A percentile compares a stretch with the other conserved stretches of the same genome.
These are phyloP conservation scores for Eristalinus aeneus DNA, from an alignment of 2,888 invertebrate genomes.

Conservation along the genomic window DNA sequence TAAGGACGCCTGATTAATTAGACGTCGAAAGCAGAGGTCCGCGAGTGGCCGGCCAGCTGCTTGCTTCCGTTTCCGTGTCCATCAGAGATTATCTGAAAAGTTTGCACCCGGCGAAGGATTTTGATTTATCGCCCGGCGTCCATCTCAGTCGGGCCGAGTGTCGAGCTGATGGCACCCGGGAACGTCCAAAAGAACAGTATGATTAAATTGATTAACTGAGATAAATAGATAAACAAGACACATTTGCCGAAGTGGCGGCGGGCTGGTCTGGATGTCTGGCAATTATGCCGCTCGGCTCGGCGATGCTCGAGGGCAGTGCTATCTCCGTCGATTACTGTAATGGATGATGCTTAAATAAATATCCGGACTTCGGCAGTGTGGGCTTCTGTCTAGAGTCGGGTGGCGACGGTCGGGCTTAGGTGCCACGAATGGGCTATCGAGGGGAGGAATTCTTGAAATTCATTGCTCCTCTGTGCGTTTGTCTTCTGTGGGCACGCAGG, in stretches of 20 bases:
- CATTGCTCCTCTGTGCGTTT: not conserved
- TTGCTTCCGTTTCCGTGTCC: constrained; percentile 18
- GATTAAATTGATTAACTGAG: constrained; percentile 52
- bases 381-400: not conserved
- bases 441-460: not conserved
- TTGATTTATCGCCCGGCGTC: constrained; percentile 45
- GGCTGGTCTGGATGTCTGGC: not conserved
- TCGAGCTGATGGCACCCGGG: not conserved
- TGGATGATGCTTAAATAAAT: constrained; percentile 16
- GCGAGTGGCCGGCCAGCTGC: constrained; percentile 11
- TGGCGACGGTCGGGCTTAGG: too few relatives aligned
- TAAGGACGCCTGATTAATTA: constrained; percentile 58
- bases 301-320: not conserved
- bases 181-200: not conserved
- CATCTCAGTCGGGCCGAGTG: constrained; percentile 12
- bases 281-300: constrained; percentile 11
- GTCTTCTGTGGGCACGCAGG: not conserved
- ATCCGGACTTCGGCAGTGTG: not conserved
- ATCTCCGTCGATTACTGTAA: constrained; percentile 7
- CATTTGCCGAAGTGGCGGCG: not conserved
- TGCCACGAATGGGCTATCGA: not conserved
- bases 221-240: constrained; percentile 48
- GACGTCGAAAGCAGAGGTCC: constrained; percentile 57
- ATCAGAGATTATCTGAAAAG: constrained; percentile 31
- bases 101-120: constrained; percentile 21